Percentiles rank a stretch among this genome's conserved stretches.
phyloP scores from a whole-genome alignment of 2,797 vertebrate genomes.

The Heliangelus exortis region DNA sequence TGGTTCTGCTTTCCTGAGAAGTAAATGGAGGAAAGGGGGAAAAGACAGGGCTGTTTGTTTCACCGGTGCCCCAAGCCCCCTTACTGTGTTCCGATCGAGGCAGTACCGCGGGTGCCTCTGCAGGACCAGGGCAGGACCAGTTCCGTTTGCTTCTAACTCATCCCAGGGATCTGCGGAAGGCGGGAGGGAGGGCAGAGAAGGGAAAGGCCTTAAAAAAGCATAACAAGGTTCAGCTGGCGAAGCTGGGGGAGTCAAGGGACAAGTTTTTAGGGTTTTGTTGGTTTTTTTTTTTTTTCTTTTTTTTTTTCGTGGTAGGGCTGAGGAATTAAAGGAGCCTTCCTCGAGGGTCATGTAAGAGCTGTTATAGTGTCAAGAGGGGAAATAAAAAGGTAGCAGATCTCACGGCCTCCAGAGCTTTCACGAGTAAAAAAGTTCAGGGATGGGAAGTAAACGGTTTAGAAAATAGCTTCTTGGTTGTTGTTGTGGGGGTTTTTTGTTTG shows the following conservation, averaged over 20 bases:
- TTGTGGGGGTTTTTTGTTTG: too few relatives aligned
- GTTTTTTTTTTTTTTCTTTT: too few relatives aligned
- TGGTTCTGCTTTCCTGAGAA: background rate
- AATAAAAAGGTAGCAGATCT: background rate
- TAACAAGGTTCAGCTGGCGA: background rate
- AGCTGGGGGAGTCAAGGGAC: too few relatives aligned
- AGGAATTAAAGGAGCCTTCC: background rate
- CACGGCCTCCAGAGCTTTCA: background rate
- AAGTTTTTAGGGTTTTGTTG: too few relatives aligned
- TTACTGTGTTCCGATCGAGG: background rate
- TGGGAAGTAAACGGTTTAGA: background rate
- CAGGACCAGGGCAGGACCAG: fast-evolving
- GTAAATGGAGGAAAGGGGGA: background rate
- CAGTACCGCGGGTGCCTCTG: fast-evolving
- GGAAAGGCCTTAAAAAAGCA: background rate
- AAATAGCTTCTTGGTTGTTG: background rate
- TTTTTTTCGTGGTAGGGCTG: too few relatives aligned
- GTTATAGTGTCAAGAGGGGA: background rate
- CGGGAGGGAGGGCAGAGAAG: too few relatives aligned
- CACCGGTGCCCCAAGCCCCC: fast-evolving
- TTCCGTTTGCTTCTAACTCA: fast-evolving
- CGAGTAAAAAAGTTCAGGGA: background rate
- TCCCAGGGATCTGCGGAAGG: background rate
- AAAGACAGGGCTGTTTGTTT: background rate
- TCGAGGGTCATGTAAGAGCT: background rate